phyloP scores from a whole-genome alignment of 2,888 invertebrate genomes.

The Epirrita christyi region DNA sequence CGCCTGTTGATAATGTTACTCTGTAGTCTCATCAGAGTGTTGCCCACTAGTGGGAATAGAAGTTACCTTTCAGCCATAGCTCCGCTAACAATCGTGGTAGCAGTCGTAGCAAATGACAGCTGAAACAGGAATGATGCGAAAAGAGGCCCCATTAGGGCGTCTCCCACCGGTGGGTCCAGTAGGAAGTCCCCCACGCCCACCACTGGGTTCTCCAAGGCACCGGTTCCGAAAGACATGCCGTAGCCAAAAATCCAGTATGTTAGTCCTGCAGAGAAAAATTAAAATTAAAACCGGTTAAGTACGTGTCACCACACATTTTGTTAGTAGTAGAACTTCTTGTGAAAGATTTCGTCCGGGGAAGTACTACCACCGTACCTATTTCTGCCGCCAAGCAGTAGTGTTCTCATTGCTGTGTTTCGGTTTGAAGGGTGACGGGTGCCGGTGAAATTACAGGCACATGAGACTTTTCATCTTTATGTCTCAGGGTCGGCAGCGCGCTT shows the following conservation, averaged over 20 bases:
- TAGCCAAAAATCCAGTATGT: constrained; percentile 98
- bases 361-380: too few species aligned
- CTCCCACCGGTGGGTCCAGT: constrained; percentile 89
- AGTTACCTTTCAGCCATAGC: constrained; percentile 97
- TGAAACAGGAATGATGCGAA: constrained; percentile 96
- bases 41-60: constrained; percentile 81
- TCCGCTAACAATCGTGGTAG: constrained; percentile 96
- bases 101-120: constrained; percentile 94
- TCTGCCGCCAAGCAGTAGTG: too few species aligned
- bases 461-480: too few species aligned
- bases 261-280: constrained; percentile 78
- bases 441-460: too few species aligned
- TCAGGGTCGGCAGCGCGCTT: too few species aligned
- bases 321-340: too few species aligned
- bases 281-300: background rate
- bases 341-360: too few species aligned
- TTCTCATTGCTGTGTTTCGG: too few species aligned
- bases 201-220: constrained; percentile 89
- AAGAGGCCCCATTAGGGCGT: constrained; percentile 92
- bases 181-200: constrained; percentile 94
- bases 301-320: too few species aligned
- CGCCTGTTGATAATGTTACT: too few species aligned
- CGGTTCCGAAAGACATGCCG: constrained; percentile 94
- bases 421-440: too few species aligned
- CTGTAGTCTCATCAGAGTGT: too few species aligned